Evolutionary conservation across 1,140 invertebrate species (phyloP).

Genomic region (Carposina sasakii): DNA sequence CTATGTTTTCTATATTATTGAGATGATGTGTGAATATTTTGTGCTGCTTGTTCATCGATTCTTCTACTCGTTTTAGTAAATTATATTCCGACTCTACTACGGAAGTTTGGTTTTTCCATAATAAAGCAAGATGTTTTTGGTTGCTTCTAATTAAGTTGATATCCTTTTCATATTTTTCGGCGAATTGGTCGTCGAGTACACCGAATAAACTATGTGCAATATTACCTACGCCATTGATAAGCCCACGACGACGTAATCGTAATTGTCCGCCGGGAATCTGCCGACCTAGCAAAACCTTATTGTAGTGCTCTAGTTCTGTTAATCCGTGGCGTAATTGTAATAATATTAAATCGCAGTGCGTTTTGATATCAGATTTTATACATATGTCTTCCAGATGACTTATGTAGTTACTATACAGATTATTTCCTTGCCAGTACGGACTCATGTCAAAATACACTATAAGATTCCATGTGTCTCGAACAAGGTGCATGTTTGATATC

Average conservation of each 20-base stretch:
- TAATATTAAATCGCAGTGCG: slow-evolving; percentile 8
- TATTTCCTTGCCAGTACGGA: slow-evolving; percentile 17
- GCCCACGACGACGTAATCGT: slow-evolving; percentile 13
- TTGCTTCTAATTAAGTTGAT: slow-evolving; percentile 9
- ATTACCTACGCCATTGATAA: slow-evolving; percentile 24
- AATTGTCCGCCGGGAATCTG: background rate
- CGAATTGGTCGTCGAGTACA: slow-evolving; percentile 11
- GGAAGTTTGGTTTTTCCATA: slow-evolving; percentile 13
- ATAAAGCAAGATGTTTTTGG: slow-evolving; percentile 10
- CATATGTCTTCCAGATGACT: background rate
- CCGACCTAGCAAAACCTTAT: slow-evolving; percentile 11
- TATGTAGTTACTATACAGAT: slow-evolving; percentile 4
- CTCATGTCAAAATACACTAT: slow-evolving; percentile 25
- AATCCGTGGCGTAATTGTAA: slow-evolving; percentile 19
- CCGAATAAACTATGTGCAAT: slow-evolving; percentile 18
- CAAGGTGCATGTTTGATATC: slow-evolving; percentile 18
- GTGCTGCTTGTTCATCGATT: slow-evolving; percentile 8
- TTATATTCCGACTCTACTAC: slow-evolving; percentile 12
- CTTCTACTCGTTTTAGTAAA: slow-evolving; percentile 11
- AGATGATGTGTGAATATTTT: slow-evolving; percentile 14
- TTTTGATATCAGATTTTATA: background rate
- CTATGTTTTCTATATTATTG: background rate
- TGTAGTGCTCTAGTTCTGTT: slow-evolving; percentile 19
- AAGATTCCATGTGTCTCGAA: slow-evolving; percentile 27
- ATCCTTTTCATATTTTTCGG: slow-evolving; percentile 15